Percentiles rank a stretch among this genome's conserved stretches.
phyloP scores from a whole-genome alignment of 2,113 vertebrate species.

The Nothobranchius kuhntae region DNA sequence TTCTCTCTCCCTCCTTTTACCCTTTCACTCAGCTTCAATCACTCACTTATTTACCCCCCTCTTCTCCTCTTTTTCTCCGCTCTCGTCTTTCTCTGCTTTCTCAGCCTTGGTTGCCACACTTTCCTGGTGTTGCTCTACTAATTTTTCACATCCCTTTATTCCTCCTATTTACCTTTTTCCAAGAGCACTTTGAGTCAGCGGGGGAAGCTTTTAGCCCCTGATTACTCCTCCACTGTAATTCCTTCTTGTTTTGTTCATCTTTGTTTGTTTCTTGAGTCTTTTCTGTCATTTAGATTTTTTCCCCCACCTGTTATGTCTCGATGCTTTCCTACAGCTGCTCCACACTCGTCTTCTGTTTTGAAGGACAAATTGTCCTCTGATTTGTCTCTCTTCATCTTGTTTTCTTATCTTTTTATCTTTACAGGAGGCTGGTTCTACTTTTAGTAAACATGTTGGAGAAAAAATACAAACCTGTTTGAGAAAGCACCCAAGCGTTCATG shows the following conservation, averaged over 20 bases:
- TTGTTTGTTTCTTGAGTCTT: conserved; percentile 35
- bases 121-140: conserved; percentile 55
- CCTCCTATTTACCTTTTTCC: conserved; percentile 61
- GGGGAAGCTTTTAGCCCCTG: conserved; percentile 75
- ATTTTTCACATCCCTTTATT: conserved; percentile 71
- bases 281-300: conserved; percentile 13
- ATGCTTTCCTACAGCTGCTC: conserved; percentile 2
- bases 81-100: conserved; percentile 50
- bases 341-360: neutral
- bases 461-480: no score
- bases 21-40: conserved; percentile 61
- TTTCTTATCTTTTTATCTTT: neutral
- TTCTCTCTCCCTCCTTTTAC: conserved; percentile 59
- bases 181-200: conserved; percentile 74
- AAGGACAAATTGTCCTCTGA: neutral
- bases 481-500: no score
- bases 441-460: no score
- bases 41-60: conserved; percentile 39
- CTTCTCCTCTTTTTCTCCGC: conserved; percentile 8
- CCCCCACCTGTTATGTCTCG: neutral
- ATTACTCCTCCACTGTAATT: conserved; percentile 71
- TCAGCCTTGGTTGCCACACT: conserved; percentile 61
- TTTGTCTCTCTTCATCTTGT: neutral
- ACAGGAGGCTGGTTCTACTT: no score
- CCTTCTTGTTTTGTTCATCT: conserved; percentile 63